Percentiles rank a stretch among this genome's conserved stretches.
Conservation (phyloP, 2,113 vertebrate genomes). For the Rhinolophus ferrumequinum region DNA sequence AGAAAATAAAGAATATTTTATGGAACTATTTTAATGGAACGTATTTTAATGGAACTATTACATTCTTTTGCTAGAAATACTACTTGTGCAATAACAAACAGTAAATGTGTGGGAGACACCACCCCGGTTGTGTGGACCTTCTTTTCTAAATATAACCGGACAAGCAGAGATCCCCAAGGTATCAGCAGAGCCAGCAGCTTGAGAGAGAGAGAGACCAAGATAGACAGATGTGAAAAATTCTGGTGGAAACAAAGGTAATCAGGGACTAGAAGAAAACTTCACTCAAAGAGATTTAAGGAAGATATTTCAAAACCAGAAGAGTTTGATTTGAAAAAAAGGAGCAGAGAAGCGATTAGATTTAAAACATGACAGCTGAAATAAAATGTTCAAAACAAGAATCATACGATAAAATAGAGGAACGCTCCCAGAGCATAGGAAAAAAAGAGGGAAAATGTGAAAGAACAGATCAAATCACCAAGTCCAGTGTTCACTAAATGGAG, state of each 20-base stretch:
- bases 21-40: no score
- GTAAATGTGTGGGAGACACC: neutral
- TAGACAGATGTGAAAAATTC: neutral
- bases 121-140: neutral
- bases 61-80: no score
- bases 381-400: neutral
- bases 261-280: neutral
- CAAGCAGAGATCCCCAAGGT: neutral
- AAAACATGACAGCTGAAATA: constrained; percentile 1
- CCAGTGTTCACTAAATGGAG: neutral
- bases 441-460: neutral
- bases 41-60: no score
- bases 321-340: neutral
- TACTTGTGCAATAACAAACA: no score
- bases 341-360: neutral
- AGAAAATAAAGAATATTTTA: no score
- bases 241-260: neutral
- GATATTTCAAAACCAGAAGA: neutral
- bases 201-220: neutral
- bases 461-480: neutral
- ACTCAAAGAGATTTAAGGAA: neutral
- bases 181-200: neutral
- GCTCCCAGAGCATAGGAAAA: neutral
- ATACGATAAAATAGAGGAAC: neutral
- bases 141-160: neutral